Conservation (phyloP, 2,797 vertebrate genomes). For the Onychomys arenicola region DNA sequence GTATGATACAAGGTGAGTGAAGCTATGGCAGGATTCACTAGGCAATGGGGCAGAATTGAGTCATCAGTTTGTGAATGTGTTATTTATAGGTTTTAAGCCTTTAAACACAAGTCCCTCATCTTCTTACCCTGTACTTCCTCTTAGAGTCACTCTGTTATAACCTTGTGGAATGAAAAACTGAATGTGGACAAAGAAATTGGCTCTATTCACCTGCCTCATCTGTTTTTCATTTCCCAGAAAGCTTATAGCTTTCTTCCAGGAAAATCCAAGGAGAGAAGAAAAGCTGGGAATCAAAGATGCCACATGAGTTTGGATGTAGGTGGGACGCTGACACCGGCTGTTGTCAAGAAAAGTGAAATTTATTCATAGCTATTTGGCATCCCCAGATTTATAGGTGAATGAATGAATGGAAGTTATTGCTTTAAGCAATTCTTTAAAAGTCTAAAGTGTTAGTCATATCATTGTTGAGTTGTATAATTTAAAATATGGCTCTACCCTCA, state of each 20-base stretch:
- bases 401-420: background rate
- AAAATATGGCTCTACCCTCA: background rate
- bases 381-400: background rate
- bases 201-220: background rate
- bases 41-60: background rate
- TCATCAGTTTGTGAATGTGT: accelerated
- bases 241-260: background rate
- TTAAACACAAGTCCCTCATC: background rate
- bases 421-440: background rate
- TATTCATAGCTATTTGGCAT: background rate
- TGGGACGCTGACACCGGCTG: background rate
- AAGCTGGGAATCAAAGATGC: background rate
- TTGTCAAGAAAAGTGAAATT: background rate
- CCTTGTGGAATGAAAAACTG: background rate
- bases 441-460: background rate
- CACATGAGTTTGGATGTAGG: background rate
- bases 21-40: background rate
- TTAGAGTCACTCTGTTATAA: background rate
- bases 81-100: background rate
- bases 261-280: background rate
- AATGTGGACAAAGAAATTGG: background rate
- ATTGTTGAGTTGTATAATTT: background rate
- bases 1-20: background rate
- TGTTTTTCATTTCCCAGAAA: background rate
- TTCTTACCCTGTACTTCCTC: background rate